Evolutionary conservation across 2,113 vertebrate genomes (phyloP), one percentile per base, ranked within the genome.

Genomic region (Poeciliopsis occidentalis): DNA sequence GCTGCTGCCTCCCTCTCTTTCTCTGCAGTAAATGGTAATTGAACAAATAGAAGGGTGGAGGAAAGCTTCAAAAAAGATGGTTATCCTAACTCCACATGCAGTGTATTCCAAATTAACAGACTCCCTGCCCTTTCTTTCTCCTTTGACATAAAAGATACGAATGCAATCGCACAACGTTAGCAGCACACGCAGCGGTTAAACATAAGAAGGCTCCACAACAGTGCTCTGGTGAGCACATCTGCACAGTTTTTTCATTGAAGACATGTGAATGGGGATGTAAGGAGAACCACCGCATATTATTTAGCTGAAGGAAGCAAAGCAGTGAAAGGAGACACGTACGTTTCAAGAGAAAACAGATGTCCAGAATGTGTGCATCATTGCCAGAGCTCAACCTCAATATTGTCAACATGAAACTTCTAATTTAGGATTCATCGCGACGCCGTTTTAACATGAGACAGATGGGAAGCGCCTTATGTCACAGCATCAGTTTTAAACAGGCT

Each of bases 11-110:
- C 81, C 73, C 76, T 82, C 83, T 89, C 75, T 80, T 69, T 82
- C 91, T 84, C 92, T 93, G 91, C 92, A 93, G 91, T 90, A 89
- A 92, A 92, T 86, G 89, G 83, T 93, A 92, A 93, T 90, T 92
- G 91, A 92, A 89, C 88, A 92, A 93, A 93, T 87, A 87, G 75
- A 54, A 72, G 80, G 79, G 72, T 60, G 77, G 87, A 81, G 85
- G 79, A 88, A 80, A 83, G 80, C 86, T 86, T 92, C 88, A 93
- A 88, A 93, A 90, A 91, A 93, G 89, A 93, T 92, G 87, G 87
- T 93, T 92, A 93, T 93, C 90, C 76, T 81, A 81, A 87, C 71
- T 88, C 84, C 84, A 91, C 90, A 90, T 91, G 92, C 88, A 78
- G n/a, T 57, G 91, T 90, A 94, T 94, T 82, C 79, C 68, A 89